Percentiles rank a stretch among this genome's conserved stretches.
Conservation (phyloP, 2,888 invertebrate species). For the Oxystoma pomonae region DNA sequence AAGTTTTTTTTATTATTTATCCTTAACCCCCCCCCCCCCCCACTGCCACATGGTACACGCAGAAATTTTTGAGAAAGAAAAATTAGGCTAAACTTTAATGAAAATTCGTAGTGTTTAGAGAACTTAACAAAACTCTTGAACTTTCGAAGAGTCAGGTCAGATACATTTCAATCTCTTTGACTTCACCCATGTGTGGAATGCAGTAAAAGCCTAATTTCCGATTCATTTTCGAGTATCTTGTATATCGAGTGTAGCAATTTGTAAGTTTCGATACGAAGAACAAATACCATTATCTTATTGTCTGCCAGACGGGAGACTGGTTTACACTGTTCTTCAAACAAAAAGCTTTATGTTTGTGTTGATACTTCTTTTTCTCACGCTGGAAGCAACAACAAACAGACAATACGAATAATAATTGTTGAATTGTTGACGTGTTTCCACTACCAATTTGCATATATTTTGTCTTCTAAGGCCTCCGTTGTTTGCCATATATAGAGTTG, state of each 20-base stretch:
- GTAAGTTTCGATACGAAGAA: constrained; percentile 30
- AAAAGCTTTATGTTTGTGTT: constrained; percentile 40
- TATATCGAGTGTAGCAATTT: constrained; percentile 18
- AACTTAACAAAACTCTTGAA: no score
- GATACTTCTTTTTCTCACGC: constrained; percentile 36
- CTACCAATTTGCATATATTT: constrained; percentile 17
- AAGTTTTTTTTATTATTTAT: no score
- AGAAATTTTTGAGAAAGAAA: no score
- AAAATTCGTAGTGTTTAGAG: no score
- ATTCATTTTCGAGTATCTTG: background rate
- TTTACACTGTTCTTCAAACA: constrained; percentile 40
- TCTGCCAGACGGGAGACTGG: constrained; percentile 36
- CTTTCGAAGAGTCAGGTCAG: background rate
- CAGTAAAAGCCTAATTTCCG: constrained; percentile 1
- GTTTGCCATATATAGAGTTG: no score
- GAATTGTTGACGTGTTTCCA: constrained; percentile 18
- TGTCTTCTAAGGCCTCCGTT: no score
- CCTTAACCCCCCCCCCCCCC: no score
- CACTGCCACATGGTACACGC: no score
- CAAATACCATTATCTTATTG: constrained; percentile 37
- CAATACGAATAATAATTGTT: constrained; percentile 24
- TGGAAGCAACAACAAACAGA: constrained; percentile 22
- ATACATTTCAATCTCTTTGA: background rate
- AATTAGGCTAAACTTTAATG: no score
- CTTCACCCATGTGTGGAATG: background rate